Conservation (phyloP, 2,113 vertebrate species). For the Megalops atlanticus region DNA sequence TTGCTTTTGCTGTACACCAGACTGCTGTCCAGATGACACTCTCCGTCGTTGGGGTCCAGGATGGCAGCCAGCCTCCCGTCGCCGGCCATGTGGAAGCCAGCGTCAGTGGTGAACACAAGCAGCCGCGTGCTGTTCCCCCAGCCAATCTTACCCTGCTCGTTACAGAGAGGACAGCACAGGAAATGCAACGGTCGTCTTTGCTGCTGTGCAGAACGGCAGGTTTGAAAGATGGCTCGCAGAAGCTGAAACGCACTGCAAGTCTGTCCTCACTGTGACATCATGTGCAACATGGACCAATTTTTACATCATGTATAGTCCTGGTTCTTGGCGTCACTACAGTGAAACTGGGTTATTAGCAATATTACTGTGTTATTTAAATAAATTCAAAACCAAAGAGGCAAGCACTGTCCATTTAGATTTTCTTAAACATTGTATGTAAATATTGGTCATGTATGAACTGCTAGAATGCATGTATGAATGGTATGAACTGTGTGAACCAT, state of each 20-base stretch:
- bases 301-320: too few species aligned
- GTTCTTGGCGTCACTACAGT: too few species aligned
- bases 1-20: constrained; percentile 70
- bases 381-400: too few species aligned
- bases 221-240: not conserved
- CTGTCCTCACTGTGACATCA: not conserved
- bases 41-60: constrained; percentile 75
- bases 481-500: too few species aligned
- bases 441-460: too few species aligned
- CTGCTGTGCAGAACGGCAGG: not conserved
- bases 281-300: too few species aligned
- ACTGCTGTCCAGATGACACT: constrained; percentile 74
- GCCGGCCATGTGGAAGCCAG: constrained; percentile 77
- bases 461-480: too few species aligned
- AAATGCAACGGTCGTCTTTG: not conserved
- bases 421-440: too few species aligned
- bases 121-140: constrained; percentile 79
- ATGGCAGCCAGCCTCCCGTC: constrained; percentile 79
- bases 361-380: too few species aligned
- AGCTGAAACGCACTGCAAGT: not conserved
- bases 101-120: constrained; percentile 77
- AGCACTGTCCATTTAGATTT: not conserved
- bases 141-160: constrained; percentile 71
- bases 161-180: not conserved
- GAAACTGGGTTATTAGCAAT: too few species aligned